These are phyloP conservation scores for Leucopsar rothschildi DNA, from an alignment of 2,113 vertebrate genomes.

Conservation along the genomic window DNA sequence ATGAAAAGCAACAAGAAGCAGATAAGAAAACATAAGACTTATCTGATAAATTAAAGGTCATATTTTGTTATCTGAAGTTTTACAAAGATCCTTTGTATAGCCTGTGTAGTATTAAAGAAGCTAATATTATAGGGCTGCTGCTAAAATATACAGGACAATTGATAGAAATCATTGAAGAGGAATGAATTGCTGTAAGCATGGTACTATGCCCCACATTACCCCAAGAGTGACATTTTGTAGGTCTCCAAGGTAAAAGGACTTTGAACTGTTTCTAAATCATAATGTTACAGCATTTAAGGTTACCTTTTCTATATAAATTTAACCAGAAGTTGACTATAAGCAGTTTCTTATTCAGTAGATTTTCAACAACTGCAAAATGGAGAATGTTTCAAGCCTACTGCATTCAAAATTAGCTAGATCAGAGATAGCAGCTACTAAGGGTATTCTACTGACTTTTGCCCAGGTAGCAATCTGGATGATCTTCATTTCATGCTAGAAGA, in stretches of 20 bases:
- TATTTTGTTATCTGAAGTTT: conserved; percentile 21
- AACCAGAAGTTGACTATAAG: neutral
- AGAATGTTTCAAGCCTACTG: neutral
- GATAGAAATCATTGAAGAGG: conserved; percentile 21
- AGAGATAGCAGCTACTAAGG: neutral
- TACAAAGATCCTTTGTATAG: conserved; percentile 32
- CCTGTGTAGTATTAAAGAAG: conserved; percentile 26
- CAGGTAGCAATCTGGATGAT: neutral
- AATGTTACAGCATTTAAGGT: conserved; percentile 32
- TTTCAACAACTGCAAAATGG: conserved; percentile 4
- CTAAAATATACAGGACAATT: conserved; percentile 29
- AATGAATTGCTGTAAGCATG: neutral
- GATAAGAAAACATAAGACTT: conserved; percentile 57
- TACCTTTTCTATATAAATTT: conserved; percentile 10
- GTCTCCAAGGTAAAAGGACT: neutral
- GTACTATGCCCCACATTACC: neutral
- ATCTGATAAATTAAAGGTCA: conserved; percentile 67
- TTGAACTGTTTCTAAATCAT: conserved; percentile 21
- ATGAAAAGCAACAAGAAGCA: conserved; percentile 51
- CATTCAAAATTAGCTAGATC: conserved; percentile 1
- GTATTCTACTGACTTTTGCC: neutral
- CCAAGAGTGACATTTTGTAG: conserved; percentile 17
- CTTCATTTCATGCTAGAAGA: neutral
- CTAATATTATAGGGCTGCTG: conserved; percentile 17
- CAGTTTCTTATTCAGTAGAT: neutral